Percentiles rank a stretch among this genome's conserved stretches.
These are phyloP conservation scores for Tinea trinotella DNA, from an alignment of 2,888 invertebrate species.

Conservation along the genomic window DNA sequence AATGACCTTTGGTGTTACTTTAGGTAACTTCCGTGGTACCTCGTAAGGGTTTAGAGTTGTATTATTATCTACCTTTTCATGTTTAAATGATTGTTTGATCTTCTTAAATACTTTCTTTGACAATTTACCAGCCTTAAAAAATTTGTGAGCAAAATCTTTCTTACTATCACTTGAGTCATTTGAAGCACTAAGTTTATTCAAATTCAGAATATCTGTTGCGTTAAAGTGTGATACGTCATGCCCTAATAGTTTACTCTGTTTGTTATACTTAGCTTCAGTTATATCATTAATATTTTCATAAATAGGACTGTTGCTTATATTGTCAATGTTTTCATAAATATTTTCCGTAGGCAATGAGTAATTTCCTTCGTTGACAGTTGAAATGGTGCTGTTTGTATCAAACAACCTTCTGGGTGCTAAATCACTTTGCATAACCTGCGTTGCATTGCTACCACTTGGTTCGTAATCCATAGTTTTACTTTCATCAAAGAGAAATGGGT, in stretches of 20 bases:
- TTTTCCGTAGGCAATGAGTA: slow-evolving; percentile 29
- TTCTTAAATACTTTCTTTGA: slow-evolving; percentile 61
- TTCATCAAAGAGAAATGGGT: slow-evolving; percentile 43
- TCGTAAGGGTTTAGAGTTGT: slow-evolving; percentile 57
- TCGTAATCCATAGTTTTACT: slow-evolving; percentile 37
- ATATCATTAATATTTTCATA: slow-evolving; percentile 49
- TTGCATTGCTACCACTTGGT: slow-evolving; percentile 37
- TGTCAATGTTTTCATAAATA: slow-evolving; percentile 57
- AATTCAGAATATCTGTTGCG: slow-evolving; percentile 54
- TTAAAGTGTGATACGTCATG: slow-evolving; percentile 60
- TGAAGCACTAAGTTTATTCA: slow-evolving; percentile 45
- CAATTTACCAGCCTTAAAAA: slow-evolving; percentile 50
- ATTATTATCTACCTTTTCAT: slow-evolving; percentile 47
- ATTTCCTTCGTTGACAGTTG: slow-evolving; percentile 26
- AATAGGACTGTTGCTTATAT: slow-evolving; percentile 51
- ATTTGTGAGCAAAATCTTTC: slow-evolving; percentile 45
- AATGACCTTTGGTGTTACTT: slow-evolving; percentile 39
- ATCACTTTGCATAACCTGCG: slow-evolving; percentile 26
- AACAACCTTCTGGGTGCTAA: slow-evolving; percentile 53
- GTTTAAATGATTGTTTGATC: slow-evolving; percentile 56
- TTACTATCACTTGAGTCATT: slow-evolving; percentile 52
- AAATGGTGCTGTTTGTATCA: slow-evolving; percentile 59
- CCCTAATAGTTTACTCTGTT: slow-evolving; percentile 64
- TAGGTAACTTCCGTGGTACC: slow-evolving; percentile 52
- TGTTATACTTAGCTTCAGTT: slow-evolving; percentile 41